Conservation (phyloP, 2,888 invertebrate species). For the Drosophila flavopinicola region DNA sequence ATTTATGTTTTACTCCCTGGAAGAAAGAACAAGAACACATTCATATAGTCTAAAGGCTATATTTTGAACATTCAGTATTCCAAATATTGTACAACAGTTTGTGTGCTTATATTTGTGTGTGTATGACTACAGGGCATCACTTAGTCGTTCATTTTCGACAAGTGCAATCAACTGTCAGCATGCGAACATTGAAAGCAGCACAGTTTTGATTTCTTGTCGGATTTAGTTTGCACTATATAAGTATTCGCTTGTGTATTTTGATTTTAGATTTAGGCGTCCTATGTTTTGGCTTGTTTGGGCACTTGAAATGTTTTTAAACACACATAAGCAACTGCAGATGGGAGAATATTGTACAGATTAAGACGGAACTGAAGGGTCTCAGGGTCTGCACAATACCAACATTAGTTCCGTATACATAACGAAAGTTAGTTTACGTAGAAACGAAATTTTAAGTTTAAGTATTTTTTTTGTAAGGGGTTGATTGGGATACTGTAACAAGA, state of each 20-base stretch:
- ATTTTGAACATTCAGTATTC: background rate
- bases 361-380: background rate
- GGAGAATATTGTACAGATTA: background rate
- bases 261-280: conserved; percentile 13
- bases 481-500: no score
- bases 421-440: no score
- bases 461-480: no score
- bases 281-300: conserved; percentile 49
- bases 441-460: no score
- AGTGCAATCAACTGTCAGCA: background rate
- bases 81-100: background rate
- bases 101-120: background rate
- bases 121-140: conserved; percentile 1
- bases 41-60: no score
- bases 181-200: conserved; percentile 7
- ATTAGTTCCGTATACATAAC: background rate
- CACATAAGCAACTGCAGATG: conserved; percentile 33
- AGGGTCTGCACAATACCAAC: conserved; percentile 1
- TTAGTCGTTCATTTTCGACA: background rate
- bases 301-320: conserved; percentile 65
- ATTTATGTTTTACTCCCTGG: no score
- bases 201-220: conserved; percentile 38
- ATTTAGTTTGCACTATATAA: conserved; percentile 7
- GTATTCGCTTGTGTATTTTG: conserved; percentile 14
- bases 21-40: no score